These are phyloP conservation scores for Sinonovacula constricta DNA, from an alignment of 1,140 invertebrate species.

Conservation along the genomic window DNA sequence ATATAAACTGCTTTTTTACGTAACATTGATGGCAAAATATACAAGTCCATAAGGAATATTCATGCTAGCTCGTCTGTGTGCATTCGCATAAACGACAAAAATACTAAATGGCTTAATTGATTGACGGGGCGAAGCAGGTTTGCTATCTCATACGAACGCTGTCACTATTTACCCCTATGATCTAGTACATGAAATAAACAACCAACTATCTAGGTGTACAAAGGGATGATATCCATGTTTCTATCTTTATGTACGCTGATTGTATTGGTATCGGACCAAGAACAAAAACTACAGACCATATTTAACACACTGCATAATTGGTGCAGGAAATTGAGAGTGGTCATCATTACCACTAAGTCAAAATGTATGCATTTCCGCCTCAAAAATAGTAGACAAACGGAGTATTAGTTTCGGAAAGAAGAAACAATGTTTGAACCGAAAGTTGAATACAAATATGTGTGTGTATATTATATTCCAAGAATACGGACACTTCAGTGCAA, in stretches of 20 bases:
- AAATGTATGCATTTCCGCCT: slow-evolving; percentile 10
- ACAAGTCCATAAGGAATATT: neutral
- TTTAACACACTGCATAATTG: slow-evolving; percentile 3
- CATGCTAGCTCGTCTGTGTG: neutral
- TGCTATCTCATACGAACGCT: neutral
- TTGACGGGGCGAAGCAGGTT: neutral
- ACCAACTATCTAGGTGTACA: neutral
- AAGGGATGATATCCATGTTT: neutral
- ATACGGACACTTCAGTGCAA: neutral
- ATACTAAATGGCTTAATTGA: neutral
- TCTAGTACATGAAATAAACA: neutral
- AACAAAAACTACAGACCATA: too few relatives aligned
- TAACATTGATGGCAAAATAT: slow-evolving; percentile 1
- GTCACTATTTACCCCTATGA: neutral
- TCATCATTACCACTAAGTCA: slow-evolving; percentile 4
- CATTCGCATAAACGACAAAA: neutral
- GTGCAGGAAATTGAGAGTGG: neutral
- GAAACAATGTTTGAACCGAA: neutral
- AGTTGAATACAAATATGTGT: neutral
- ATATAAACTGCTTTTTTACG: too few relatives aligned
- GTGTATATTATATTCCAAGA: neutral
- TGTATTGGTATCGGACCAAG: too few relatives aligned
- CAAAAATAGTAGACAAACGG: neutral
- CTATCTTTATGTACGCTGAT: too few relatives aligned
- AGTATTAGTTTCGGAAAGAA: neutral